Percentiles rank a stretch among this genome's conserved stretches.
These are phyloP conservation scores for Epiblema foenella DNA, from an alignment of 2,888 invertebrate genomes.

Conservation along the genomic window DNA sequence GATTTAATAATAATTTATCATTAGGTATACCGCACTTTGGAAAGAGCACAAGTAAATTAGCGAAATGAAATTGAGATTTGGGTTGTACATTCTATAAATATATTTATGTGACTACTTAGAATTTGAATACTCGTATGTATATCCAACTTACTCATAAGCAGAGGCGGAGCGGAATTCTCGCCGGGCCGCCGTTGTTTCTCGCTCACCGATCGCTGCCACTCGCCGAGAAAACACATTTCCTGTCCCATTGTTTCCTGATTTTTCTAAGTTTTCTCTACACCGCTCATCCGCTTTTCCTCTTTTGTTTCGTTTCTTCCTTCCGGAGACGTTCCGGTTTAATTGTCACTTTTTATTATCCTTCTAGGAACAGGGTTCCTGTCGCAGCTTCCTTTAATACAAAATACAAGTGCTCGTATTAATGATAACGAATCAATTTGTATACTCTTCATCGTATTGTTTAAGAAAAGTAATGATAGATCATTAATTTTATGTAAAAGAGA, in stretches of 20 bases:
- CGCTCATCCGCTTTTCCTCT: conserved; percentile 60
- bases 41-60: too few species aligned
- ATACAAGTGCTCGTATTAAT: conserved; percentile 34
- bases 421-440: conserved; percentile 23
- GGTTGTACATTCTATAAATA: too few species aligned
- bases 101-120: too few species aligned
- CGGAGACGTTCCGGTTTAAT: conserved; percentile 72
- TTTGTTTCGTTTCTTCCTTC: conserved; percentile 73
- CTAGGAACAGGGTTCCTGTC: conserved; percentile 56
- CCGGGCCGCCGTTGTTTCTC: conserved; percentile 43
- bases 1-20: too few species aligned
- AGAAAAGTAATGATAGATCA: too few species aligned
- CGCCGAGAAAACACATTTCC: conserved; percentile 72
- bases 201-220: conserved; percentile 53
- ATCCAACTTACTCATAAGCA: too few species aligned
- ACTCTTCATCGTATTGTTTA: background rate
- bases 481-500: too few species aligned
- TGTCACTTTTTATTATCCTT: conserved; percentile 74
- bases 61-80: too few species aligned
- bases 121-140: too few species aligned
- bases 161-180: background rate
- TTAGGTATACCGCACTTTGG: too few species aligned
- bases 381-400: conserved; percentile 45
- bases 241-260: conserved; percentile 78
- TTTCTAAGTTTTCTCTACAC: conserved; percentile 72